phyloP scores from a whole-genome alignment of 1,140 invertebrate genomes.

The Papilio helenus region DNA sequence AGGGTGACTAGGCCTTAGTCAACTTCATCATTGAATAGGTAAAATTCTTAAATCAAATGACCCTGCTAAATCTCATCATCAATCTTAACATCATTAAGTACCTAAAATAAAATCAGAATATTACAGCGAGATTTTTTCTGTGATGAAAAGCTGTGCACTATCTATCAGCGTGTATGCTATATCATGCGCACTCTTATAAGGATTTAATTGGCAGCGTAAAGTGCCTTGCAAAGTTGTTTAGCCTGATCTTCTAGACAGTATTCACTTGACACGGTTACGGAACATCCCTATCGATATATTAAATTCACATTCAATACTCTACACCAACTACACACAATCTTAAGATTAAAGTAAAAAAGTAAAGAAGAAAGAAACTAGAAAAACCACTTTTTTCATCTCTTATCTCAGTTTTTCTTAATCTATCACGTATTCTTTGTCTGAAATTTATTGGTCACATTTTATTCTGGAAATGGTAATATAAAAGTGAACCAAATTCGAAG shows the following conservation, averaged over 20 bases:
- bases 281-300: slow-evolving; percentile 42
- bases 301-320: neutral
- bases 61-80: too few species aligned
- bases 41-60: too few species aligned
- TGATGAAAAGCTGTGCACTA: neutral
- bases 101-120: neutral
- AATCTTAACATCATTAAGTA: too few species aligned
- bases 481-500: neutral
- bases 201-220: slow-evolving; percentile 50
- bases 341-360: neutral
- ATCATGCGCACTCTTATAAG: slow-evolving; percentile 28
- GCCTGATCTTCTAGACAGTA: slow-evolving; percentile 55
- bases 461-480: neutral
- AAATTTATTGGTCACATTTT: neutral
- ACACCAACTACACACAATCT: neutral
- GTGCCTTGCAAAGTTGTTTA: slow-evolving; percentile 48
- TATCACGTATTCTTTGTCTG: neutral
- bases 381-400: neutral
- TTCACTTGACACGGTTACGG: slow-evolving; percentile 59
- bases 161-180: neutral
- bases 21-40: too few species aligned
- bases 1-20: too few species aligned
- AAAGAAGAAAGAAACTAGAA: too few species aligned
- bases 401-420: neutral
- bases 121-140: neutral